Conservation (phyloP, 1,140 invertebrate species). For the Arion vulgaris region DNA sequence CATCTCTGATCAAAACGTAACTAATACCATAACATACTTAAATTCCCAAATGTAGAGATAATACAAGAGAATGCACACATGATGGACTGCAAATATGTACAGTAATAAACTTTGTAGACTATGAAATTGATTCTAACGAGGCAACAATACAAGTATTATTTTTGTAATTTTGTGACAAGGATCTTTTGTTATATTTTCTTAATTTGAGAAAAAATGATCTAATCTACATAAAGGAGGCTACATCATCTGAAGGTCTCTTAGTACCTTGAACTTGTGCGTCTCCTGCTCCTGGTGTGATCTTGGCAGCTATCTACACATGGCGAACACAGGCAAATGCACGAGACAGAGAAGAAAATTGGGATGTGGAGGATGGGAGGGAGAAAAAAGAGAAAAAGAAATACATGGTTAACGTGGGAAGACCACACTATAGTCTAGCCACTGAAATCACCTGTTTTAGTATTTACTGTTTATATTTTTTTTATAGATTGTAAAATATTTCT, state of each 20-base stretch:
- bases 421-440: neutral
- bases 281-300: conserved; percentile 81
- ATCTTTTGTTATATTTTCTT: neutral
- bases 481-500: too few species aligned
- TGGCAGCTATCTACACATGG: conserved; percentile 84
- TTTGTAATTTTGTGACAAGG: too few species aligned
- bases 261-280: conserved; percentile 73
- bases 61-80: too few species aligned
- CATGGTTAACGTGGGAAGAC: conserved; percentile 16
- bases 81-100: too few species aligned
- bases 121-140: too few species aligned
- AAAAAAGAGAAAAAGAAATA: conserved; percentile 33
- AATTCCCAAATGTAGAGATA: too few species aligned
- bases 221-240: conserved; percentile 75
- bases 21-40: too few species aligned
- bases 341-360: conserved; percentile 40
- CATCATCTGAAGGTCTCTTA: conserved; percentile 84
- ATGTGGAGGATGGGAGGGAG: neutral
- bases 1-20: too few species aligned
- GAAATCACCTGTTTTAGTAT: neutral
- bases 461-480: neutral
- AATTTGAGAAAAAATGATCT: conserved; percentile 40
- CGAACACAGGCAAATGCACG: conserved; percentile 48
- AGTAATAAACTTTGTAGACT: too few species aligned
- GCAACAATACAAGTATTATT: too few species aligned